Evolutionary conservation across 64 coral and sea anemone species (phyloP), one percentile per base, ranked within the genome.

Genomic region (Porites lutea): DNA sequence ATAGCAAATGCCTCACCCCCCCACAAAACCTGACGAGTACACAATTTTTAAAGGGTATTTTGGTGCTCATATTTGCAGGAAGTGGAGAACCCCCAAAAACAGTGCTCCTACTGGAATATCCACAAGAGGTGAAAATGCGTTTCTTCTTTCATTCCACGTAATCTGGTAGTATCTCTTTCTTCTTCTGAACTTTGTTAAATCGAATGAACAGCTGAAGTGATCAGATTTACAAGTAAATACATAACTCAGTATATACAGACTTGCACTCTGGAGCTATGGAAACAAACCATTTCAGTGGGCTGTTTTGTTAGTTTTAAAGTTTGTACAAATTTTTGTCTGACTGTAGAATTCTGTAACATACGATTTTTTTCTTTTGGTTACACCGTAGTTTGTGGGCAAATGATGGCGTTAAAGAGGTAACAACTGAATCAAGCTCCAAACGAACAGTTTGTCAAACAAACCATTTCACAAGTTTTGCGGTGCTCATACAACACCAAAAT

Each of bases 391-490:
- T 18, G 10, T 82, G 79, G 79, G 27, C 1, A 37, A 82, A 4
- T 3, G 10, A 82, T 82, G 79, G 79, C 9, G 79, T 82, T 23
- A 3, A 59, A 82, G 55, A 62, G 14, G 27, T 82, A 37, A 61
- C 46, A 44, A 11, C 10, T 6, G 8, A 37, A 4, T 23, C 49
- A 3, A 82, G 23, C 64, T 23, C 63, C 37, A 22, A 45, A 37
- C 59, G 18, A 4, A 72, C 78, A n/a, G 77, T 80, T 12, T 90
- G 88, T 50, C 23, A 21, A 23, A 72, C 88, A 13, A 13, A 37
- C 8, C 88, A 90, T 13, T 72, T 90, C n/a, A 90, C 88, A 12
- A 90, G 77, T 61, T 90, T 90, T 59, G 88, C 88, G 8, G 75
- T 90, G 2, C 77, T 90, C 3, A 81, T 90, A 77, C 88, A 90